Base-by-base conservation (phyloP, 2,797 vertebrate species). In the Chromis chromis region DNA sequence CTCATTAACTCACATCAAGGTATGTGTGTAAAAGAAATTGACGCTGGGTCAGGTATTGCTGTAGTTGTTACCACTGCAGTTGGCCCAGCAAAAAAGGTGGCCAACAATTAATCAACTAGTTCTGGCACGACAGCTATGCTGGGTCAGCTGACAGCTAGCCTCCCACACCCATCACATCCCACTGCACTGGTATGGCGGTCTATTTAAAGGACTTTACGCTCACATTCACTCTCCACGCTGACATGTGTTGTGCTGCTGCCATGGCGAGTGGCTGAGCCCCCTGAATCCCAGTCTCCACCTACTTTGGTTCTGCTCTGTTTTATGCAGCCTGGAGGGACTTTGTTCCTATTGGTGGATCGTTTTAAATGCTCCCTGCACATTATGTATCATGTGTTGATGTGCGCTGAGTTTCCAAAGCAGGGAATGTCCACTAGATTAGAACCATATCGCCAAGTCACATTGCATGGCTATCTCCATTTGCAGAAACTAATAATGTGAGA, bases 161-260 rank as follows among this genome's bases (percentile, higher is more conserved):
- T 50, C 60, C 31, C 62, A 70, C 65, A 56, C 55, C 75, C 57
- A 33, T 52, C 67, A 55, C 75, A 65, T 58, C 72, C 48, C 31
- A 14, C 46, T 78, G 67, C 40, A 71, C 61, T 44, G 70, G 72
- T 49, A 55, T 71, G 61, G 53, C 28, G n/a, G 40, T 70, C 76
- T 78, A 88, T 88, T 88, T 86, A 88, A 83, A 85, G 70, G 39
- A 49, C 53, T 61, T 82, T 69, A 76, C 14, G 1, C 68, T 73
- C 68, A 72, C 62, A 24, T 70, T 79, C 73, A 56, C 48, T 57
- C 75, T 44, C 25, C 31, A 25, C 14, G 12, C 68, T 67, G 49
- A 81, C 78, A 70, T 74, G 63, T 70, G 83, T 49, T 64, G 44
- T 14, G 58, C 70, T 77, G 71, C 69, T 59, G 70, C 66, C 42